phyloP scores from a whole-genome alignment of 2,797 vertebrate genomes.

The Scyliorhinus canicula region DNA sequence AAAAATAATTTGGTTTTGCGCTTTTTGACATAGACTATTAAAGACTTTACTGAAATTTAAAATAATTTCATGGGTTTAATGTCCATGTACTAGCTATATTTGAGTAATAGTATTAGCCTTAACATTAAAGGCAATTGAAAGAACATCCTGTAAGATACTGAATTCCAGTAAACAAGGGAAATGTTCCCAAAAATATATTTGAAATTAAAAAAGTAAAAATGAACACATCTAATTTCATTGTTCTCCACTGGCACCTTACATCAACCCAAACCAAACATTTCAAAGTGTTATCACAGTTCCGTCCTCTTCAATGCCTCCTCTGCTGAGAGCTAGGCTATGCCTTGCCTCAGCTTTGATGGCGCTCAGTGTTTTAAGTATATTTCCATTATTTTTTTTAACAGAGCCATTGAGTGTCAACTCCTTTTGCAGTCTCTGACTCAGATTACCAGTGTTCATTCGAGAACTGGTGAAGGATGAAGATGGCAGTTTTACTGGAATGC shows the following conservation, averaged over 20 bases:
- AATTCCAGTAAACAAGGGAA: constrained; percentile 20
- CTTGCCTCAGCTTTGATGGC: constrained; percentile 86
- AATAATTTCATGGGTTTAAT: neutral
- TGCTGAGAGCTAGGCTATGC: constrained; percentile 83
- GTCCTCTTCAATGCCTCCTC: constrained; percentile 91
- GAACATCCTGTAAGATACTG: neutral
- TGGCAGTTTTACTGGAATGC: constrained; percentile 59
- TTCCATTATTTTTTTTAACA: constrained; percentile 79
- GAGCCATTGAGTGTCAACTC: constrained; percentile 75
- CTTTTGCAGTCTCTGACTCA: constrained; percentile 77
- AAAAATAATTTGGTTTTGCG: constrained; percentile 1
- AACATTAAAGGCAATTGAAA: neutral
- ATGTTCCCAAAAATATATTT: constrained; percentile 13
- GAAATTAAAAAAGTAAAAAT: constrained; percentile 1
- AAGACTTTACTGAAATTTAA: neutral
- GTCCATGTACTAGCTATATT: neutral
- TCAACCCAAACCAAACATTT: constrained; percentile 41
- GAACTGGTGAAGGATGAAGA: constrained; percentile 64
- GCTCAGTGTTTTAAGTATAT: constrained; percentile 86
- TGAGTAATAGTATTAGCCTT: neutral
- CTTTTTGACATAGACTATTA: neutral
- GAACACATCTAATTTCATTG: neutral
- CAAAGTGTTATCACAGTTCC: constrained; percentile 94
- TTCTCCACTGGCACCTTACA: neutral
- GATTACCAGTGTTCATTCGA: constrained; percentile 66